Base-by-base conservation (phyloP, 2,797 vertebrate genomes). In the Rallus crepitans region DNA sequence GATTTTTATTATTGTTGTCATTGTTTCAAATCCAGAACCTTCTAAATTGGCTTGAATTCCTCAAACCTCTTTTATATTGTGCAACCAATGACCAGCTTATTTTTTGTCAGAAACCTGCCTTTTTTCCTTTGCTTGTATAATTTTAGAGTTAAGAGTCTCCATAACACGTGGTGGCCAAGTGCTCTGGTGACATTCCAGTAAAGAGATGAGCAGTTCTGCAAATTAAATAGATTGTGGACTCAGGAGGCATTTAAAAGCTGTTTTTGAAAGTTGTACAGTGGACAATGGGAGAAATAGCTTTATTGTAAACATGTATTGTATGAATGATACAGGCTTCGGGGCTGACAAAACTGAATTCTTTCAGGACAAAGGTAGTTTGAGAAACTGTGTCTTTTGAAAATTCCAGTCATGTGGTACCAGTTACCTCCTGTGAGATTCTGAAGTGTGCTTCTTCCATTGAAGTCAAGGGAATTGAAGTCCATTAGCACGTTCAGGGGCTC, bases 1-100 rank as follows among this genome's bases (percentile, higher is more conserved):
- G 82, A 96, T 96, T 98, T 97, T 92, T 97, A 56, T 90, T 94
- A 88, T 91, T 97, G 94, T 97, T 97, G 92, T 97, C 95, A 76
- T 96, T 91, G 84, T 95, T 96, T 95, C 95, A 96, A 96, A 96
- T 96, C 97, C 93, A 97, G 97, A 97, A 97, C 92, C 89, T 97
- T 97, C 95, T 97, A 96, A 90, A 52, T 97, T 97, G 92, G 91
- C 96, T 95, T 88, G 92, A 86, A 96, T 71, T 89, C 91, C 81
- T 97, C 94, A 82, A 65, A 77, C 72, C 84, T 94, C 87, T 89
- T 95, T 97, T 93, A 82, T 91, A 82, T 94, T 95, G 24, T 96
- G 89, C 91, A 97, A 96, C 71, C 91, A 97, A 96, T 94, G 97
- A 96, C 63, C 61, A 94, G 82, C 23, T 82, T 86, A 59, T 37